phyloP scores from a whole-genome alignment of 2,888 invertebrate species.

The Rhamphomyia laevipes region DNA sequence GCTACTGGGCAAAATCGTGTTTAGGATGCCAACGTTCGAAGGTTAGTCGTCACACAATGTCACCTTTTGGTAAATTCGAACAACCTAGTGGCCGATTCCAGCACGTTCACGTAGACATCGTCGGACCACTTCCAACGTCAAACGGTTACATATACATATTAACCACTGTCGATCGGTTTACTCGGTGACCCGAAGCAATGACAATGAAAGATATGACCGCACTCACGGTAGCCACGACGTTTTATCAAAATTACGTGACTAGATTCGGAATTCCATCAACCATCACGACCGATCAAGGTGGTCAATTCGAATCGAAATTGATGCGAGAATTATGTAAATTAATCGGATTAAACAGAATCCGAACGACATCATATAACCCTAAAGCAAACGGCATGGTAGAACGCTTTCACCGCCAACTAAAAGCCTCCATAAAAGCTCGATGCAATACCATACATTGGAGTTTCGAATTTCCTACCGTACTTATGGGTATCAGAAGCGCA shows the following conservation, averaged over 20 bases:
- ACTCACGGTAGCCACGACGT: no score
- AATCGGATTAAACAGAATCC: conserved; percentile 18
- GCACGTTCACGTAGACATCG: neutral
- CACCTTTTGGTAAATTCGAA: neutral
- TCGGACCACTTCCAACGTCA: neutral
- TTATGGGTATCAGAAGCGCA: no score
- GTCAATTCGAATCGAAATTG: no score
- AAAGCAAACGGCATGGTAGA: conserved; percentile 31
- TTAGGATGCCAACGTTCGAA: neutral
- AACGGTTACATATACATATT: neutral
- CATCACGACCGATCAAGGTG: conserved; percentile 12
- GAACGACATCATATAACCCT: conserved; percentile 27
- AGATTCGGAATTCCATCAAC: neutral
- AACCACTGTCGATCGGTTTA: conserved; percentile 1
- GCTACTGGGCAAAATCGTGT: neutral
- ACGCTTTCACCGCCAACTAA: conserved; percentile 29
- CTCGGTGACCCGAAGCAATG: neutral
- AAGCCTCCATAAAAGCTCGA: conserved; percentile 24
- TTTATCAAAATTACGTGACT: no score
- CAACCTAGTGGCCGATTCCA: neutral
- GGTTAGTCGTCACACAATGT: neutral
- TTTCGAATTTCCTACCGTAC: no score
- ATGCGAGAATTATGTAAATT: conserved; percentile 16
- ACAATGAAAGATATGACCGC: no score
- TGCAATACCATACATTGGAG: no score